Evolutionary conservation across 2,797 vertebrate genomes (phyloP).

Genomic region (Crax fasciolata): DNA sequence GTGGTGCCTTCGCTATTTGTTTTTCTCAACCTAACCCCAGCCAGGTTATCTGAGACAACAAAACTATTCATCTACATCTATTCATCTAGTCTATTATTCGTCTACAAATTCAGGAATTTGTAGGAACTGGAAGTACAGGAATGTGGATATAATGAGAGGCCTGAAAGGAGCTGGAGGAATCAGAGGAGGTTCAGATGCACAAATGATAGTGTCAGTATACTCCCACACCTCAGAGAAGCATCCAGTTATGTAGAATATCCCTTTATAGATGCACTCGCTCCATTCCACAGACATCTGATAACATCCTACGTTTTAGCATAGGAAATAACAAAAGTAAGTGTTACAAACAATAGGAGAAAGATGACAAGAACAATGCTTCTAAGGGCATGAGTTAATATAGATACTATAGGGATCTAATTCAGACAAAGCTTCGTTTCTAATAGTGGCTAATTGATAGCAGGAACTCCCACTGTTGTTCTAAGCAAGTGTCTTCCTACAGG

Average conservation of each 20-base stretch:
- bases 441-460: background rate
- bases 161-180: constrained; percentile 8
- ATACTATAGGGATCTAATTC: background rate
- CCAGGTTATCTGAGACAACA: background rate
- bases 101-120: background rate
- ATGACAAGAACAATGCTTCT: background rate
- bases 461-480: background rate
- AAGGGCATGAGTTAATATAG: background rate
- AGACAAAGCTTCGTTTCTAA: background rate
- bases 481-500: background rate
- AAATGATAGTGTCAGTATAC: constrained; percentile 17
- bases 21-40: background rate
- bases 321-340: constrained; percentile 34
- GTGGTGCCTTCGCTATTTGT: background rate
- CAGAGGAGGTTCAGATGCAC: background rate
- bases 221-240: constrained; percentile 39
- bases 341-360: constrained; percentile 29
- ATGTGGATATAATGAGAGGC: background rate
- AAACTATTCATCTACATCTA: background rate
- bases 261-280: constrained; percentile 18
- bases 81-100: background rate
- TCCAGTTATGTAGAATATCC: constrained; percentile 35
- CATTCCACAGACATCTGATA: constrained; percentile 45
- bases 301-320: constrained; percentile 23
- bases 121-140: background rate